These are phyloP conservation scores for Excalfactoria chinensis DNA, from an alignment of 2,113 vertebrate genomes.

Conservation along the genomic window DNA sequence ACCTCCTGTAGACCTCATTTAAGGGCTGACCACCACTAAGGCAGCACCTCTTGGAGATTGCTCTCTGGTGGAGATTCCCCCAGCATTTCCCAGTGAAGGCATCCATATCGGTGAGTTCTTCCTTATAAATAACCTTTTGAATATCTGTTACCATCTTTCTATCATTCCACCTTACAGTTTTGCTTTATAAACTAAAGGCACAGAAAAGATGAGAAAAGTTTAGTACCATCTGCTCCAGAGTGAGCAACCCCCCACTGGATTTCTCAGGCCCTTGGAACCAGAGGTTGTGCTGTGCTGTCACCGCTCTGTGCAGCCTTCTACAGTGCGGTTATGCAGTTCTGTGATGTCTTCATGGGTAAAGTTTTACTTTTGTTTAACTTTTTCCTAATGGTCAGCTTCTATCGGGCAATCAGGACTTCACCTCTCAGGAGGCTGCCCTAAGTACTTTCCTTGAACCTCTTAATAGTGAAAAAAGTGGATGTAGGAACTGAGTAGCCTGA, in stretches of 20 bases:
- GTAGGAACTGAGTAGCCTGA: neutral
- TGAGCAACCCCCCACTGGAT: neutral
- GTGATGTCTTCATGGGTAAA: neutral
- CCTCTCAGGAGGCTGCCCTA: neutral
- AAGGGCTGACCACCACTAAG: too few relatives aligned
- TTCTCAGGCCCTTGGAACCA: neutral
- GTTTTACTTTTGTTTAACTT: slow-evolving; percentile 14
- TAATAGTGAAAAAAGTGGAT: neutral
- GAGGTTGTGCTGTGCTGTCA: neutral
- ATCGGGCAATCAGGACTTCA: neutral
- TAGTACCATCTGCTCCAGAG: neutral
- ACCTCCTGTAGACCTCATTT: too few relatives aligned
- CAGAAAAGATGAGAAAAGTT: neutral
- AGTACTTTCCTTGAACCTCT: neutral
- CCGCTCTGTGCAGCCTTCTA: neutral
- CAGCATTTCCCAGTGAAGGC: too few relatives aligned
- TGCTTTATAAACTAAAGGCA: neutral
- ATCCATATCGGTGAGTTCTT: too few relatives aligned
- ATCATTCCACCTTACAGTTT: neutral
- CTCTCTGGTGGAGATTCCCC: too few relatives aligned
- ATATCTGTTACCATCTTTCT: too few relatives aligned
- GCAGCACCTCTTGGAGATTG: too few relatives aligned
- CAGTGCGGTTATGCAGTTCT: neutral
- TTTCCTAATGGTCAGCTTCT: neutral
- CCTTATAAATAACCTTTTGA: too few relatives aligned